phyloP scores from a whole-genome alignment of 2,888 invertebrate genomes.

The Corbicula japonica region DNA sequence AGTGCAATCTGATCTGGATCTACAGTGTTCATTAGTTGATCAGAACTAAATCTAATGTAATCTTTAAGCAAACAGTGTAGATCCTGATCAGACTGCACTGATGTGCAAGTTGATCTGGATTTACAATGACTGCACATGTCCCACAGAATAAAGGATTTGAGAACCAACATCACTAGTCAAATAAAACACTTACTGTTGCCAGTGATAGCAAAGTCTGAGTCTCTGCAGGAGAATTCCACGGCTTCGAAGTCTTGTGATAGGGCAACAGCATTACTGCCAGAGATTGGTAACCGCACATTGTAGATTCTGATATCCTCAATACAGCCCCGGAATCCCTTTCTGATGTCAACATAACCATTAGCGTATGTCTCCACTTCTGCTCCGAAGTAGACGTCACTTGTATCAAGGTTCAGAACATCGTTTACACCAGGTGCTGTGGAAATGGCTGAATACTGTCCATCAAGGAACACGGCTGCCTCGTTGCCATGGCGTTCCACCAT shows the following conservation, averaged over 20 bases:
- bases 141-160: no score
- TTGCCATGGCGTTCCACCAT: conserved; percentile 93
- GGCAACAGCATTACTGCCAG: conserved; percentile 87
- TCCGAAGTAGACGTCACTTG: conserved; percentile 94
- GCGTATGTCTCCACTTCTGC: conserved; percentile 90
- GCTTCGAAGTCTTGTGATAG: conserved; percentile 85
- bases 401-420: conserved; percentile 94
- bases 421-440: conserved; percentile 92
- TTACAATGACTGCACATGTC: no score
- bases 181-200: conserved; percentile 66
- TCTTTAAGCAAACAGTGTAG: no score
- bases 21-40: no score
- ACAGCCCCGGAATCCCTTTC: conserved; percentile 96
- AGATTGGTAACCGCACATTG: conserved; percentile 90
- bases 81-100: no score
- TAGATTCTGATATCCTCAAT: conserved; percentile 95
- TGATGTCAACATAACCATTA: conserved; percentile 88
- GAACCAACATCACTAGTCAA: no score
- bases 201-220: conserved; percentile 63
- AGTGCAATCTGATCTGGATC: no score
- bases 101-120: no score
- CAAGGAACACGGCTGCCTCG: conserved; percentile 92
- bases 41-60: no score
- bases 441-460: conserved; percentile 91
- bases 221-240: conserved; percentile 86